phyloP scores from a whole-genome alignment of 2,797 vertebrate genomes.

The Falco rusticolus region DNA sequence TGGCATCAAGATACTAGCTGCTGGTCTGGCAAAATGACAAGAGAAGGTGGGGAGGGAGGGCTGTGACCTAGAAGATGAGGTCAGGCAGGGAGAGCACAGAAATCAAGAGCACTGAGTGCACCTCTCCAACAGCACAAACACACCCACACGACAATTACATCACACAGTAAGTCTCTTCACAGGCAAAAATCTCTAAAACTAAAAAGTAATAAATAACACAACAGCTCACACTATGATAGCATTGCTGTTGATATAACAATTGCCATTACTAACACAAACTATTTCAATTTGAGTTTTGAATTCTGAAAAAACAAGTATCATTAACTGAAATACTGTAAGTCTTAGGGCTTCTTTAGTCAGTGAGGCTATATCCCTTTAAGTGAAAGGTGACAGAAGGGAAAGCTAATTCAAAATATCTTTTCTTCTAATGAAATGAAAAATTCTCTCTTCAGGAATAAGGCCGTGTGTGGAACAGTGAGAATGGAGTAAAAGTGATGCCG shows the following conservation, averaged over 20 bases:
- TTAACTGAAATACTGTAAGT: not conserved
- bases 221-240: not conserved
- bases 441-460: not conserved
- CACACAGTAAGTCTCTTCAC: not conserved
- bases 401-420: not conserved
- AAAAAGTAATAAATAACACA: not conserved
- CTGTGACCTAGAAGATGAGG: not conserved
- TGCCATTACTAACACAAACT: not conserved
- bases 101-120: not conserved
- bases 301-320: not conserved
- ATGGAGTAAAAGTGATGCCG: not conserved
- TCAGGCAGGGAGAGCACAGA: not conserved
- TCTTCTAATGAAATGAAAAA: not conserved
- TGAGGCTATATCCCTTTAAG: not conserved
- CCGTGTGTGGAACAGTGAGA: accelerated
- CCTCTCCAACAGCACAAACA: not conserved
- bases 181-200: not conserved
- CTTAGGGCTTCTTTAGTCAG: not conserved
- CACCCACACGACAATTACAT: not conserved
- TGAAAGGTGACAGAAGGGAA: not conserved
- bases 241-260: not conserved
- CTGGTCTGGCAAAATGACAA: not conserved
- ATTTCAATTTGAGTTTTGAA: not conserved
- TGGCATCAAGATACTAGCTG: not conserved
- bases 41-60: not conserved